These are phyloP conservation scores for Spodoptera picta DNA, from an alignment of 2,888 invertebrate genomes.

Conservation along the genomic window DNA sequence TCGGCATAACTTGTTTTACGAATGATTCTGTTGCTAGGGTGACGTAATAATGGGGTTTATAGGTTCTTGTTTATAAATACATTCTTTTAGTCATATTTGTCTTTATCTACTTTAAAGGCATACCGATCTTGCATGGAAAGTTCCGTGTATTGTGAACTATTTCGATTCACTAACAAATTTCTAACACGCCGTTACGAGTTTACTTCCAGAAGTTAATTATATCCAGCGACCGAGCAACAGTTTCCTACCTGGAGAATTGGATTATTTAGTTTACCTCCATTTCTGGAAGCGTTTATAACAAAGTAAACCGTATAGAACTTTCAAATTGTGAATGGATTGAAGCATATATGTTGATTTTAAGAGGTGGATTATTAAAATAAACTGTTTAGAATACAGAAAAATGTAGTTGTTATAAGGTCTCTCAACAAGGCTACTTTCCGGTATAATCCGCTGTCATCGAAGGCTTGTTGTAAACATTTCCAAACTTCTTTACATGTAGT, in stretches of 20 bases:
- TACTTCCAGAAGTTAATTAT: constrained; percentile 3
- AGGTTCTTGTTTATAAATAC: constrained; percentile 16
- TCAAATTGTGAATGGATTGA: too few species aligned
- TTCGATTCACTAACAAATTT: background rate
- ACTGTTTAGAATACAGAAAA: too few species aligned
- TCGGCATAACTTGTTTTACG: constrained; percentile 26
- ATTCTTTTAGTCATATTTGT: background rate
- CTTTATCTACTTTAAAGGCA: background rate
- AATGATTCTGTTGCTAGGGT: constrained; percentile 16
- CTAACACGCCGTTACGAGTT: background rate
- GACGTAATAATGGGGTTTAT: constrained; percentile 29
- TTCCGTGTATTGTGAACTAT: background rate
- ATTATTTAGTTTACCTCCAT: constrained; percentile 10
- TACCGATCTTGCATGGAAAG: background rate
- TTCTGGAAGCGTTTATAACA: background rate
- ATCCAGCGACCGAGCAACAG: constrained; percentile 1
- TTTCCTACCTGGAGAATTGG: background rate
- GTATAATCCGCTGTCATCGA: too few species aligned
- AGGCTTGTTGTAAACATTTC: too few species aligned
- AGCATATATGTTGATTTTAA: too few species aligned
- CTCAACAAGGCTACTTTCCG: too few species aligned
- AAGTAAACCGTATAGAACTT: background rate
- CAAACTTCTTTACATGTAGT: too few species aligned
- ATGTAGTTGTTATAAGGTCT: too few species aligned
- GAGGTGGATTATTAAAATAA: too few species aligned